These are phyloP conservation scores for Dicyrtomina minuta DNA, from an alignment of 2,888 invertebrate species.

Conservation along the genomic window DNA sequence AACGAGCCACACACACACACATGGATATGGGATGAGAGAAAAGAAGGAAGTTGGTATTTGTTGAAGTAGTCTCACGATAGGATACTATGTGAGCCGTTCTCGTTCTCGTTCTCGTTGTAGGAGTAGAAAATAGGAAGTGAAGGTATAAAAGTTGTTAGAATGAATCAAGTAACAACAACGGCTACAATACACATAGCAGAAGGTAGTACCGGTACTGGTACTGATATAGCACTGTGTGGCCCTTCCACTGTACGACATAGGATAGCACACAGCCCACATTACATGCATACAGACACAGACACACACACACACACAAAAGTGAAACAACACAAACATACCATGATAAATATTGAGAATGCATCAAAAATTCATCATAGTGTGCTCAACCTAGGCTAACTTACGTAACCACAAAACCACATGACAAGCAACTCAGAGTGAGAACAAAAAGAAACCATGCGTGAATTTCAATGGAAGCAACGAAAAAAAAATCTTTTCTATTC, in stretches of 20 bases:
- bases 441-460: slow-evolving; percentile 1
- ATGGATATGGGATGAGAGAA: too few species aligned
- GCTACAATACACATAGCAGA: too few species aligned
- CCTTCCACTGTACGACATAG: too few species aligned
- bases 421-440: slow-evolving; percentile 1
- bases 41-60: too few species aligned
- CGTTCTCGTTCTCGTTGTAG: too few species aligned
- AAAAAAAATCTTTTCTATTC: too few species aligned
- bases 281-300: not conserved
- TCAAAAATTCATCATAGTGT: slow-evolving; percentile 34
- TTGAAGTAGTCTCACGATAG: too few species aligned
- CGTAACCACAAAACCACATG: slow-evolving; percentile 4
- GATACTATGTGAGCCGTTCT: too few species aligned
- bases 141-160: slow-evolving; percentile 4
- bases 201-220: too few species aligned
- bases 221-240: too few species aligned
- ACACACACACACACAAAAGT: slow-evolving; percentile 22
- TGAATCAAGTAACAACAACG: not conserved
- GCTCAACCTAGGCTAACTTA: slow-evolving; percentile 31
- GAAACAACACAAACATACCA: slow-evolving; percentile 29
- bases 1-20: too few species aligned
- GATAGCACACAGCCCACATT: slow-evolving; percentile 2
- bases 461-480: not conserved
- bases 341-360: slow-evolving; percentile 39
- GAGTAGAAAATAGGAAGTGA: slow-evolving; percentile 9